Evolutionary conservation across 1,140 invertebrate species (phyloP).

Genomic region (Brachionus koreanus): DNA sequence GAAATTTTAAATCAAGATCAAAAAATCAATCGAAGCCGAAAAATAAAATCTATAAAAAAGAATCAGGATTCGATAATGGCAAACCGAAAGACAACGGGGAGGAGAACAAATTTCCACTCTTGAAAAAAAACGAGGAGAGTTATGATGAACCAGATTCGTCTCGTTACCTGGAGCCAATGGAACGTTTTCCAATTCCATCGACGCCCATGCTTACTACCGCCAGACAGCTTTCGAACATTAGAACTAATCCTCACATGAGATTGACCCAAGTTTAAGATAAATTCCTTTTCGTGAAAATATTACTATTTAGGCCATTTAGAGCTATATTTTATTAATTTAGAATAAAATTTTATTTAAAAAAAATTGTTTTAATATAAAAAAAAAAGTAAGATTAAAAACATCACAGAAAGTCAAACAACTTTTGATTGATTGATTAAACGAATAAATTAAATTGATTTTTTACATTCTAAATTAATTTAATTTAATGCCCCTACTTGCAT

Average conservation of each 20-base stretch:
- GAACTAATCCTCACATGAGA: slow-evolving; percentile 40
- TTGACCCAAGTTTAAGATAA: slow-evolving; percentile 21
- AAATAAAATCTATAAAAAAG: slow-evolving; percentile 36
- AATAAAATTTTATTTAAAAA: background rate
- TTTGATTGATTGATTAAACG: background rate
- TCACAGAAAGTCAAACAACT: background rate
- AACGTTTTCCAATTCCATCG: slow-evolving; percentile 25
- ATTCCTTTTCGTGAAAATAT: background rate
- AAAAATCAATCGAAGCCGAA: background rate
- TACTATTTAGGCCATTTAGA: background rate
- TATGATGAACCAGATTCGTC: background rate
- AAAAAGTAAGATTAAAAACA: no score
- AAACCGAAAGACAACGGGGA: background rate
- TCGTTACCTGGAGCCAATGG: background rate
- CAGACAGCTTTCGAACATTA: slow-evolving; percentile 10
- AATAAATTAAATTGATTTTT: background rate
- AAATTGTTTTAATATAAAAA: background rate
- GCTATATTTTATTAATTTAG: background rate
- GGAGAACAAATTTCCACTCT: background rate
- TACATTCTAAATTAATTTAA: background rate
- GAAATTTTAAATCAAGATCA: slow-evolving; percentile 27
- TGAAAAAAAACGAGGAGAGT: background rate
- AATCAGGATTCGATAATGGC: background rate
- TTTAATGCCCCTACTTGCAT: no score
- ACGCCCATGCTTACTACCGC: slow-evolving; percentile 10